These are phyloP conservation scores for Strigops habroptila DNA, from an alignment of 2,113 vertebrate species.

Conservation along the genomic window DNA sequence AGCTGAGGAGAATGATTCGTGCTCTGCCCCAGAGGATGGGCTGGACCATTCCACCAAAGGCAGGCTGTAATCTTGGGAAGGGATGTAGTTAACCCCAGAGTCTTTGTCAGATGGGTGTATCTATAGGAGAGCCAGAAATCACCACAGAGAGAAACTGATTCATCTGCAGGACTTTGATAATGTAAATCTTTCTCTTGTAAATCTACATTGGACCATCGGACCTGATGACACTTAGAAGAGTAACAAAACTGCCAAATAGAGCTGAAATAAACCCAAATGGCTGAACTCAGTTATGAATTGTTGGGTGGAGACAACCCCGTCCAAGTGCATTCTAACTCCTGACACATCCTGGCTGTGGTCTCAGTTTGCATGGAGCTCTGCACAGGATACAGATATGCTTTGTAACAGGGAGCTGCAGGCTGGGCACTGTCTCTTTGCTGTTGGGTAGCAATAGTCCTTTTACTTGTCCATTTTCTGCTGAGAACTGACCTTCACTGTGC, in stretches of 20 bases:
- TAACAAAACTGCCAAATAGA: background rate
- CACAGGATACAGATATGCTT: background rate
- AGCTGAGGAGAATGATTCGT: constrained; percentile 23
- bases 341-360: background rate
- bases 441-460: background rate
- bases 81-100: constrained; percentile 18
- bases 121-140: background rate
- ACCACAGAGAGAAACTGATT: background rate
- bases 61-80: background rate
- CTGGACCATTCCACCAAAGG: background rate
- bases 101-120: background rate
- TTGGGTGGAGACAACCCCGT: background rate
- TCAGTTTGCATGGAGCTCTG: background rate
- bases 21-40: background rate
- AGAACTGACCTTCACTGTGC: background rate
- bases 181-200: background rate
- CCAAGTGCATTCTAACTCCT: background rate
- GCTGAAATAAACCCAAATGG: background rate
- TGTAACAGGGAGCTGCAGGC: background rate
- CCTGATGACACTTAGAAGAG: background rate
- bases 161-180: background rate
- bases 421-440: background rate
- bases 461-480: background rate
- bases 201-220: background rate
- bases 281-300: background rate